phyloP scores from a whole-genome alignment of 2,888 invertebrate genomes.

The Gari tellinella region DNA sequence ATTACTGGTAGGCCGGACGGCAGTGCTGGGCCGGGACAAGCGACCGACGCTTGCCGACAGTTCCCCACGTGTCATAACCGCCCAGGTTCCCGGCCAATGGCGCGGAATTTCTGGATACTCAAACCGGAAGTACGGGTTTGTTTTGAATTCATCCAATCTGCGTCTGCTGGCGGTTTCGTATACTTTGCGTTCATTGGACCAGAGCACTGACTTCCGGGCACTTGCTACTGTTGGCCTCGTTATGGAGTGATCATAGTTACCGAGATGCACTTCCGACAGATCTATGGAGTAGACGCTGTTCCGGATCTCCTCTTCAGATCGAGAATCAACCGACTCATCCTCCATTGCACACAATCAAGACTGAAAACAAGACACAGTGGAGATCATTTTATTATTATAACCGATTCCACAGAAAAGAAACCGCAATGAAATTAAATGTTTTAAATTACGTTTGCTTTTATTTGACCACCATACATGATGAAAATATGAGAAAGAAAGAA shows the following conservation, averaged over 20 bases:
- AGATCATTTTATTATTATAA: no score
- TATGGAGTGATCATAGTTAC: constrained; percentile 61
- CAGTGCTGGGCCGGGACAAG: constrained; percentile 63
- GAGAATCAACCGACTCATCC: constrained; percentile 10
- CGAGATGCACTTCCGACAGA: constrained; percentile 48
- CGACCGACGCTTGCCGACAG: constrained; percentile 63
- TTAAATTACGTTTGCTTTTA: no score
- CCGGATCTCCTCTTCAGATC: constrained; percentile 57
- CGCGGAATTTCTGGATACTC: constrained; percentile 70
- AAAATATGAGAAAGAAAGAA: no score
- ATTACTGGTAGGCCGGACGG: constrained; percentile 15
- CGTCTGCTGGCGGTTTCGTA: constrained; percentile 65
- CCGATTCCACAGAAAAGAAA: no score
- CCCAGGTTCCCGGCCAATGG: constrained; percentile 77
- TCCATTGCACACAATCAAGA: constrained; percentile 6
- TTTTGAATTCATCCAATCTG: constrained; percentile 62
- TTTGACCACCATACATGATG: no score
- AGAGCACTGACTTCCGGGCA: constrained; percentile 70
- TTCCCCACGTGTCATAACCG: constrained; percentile 56
- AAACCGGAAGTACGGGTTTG: constrained; percentile 63
- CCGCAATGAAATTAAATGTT: no score
- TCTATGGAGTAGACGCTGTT: constrained; percentile 57
- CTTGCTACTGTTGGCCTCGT: constrained; percentile 70
- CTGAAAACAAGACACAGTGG: no score
- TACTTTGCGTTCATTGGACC: constrained; percentile 71